Conservation (phyloP, 2,888 invertebrate genomes). For the Ormyrus labotus region DNA sequence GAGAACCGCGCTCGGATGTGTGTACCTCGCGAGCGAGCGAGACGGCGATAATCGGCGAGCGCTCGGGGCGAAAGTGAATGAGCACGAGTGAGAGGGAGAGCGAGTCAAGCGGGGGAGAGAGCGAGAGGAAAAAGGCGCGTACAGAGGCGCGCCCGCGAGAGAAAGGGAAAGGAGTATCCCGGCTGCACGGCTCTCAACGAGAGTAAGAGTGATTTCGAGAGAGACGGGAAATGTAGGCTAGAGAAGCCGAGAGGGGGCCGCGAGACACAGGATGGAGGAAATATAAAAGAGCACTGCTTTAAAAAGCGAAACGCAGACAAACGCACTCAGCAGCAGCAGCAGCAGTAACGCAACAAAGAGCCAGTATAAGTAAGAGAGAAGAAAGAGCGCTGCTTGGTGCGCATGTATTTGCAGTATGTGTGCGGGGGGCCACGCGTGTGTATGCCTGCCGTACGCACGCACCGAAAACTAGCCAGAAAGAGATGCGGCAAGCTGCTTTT, state of each 20-base stretch:
- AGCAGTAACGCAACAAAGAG: constrained; percentile 51
- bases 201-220: constrained; percentile 50
- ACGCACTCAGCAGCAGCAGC: constrained; percentile 42
- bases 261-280: constrained; percentile 37
- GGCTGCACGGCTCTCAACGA: constrained; percentile 27
- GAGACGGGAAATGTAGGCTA: constrained; percentile 44
- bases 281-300: constrained; percentile 28
- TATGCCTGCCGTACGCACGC: neutral
- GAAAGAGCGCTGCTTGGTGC: neutral
- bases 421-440: neutral
- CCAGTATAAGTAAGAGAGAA: constrained; percentile 1
- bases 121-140: neutral
- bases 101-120: constrained; percentile 9
- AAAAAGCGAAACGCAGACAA: constrained; percentile 44
- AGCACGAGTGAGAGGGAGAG: constrained; percentile 42
- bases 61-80: constrained; percentile 40
- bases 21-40: neutral
- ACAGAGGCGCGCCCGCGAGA: constrained; percentile 37
- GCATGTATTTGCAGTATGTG: neutral
- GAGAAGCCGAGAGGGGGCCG: constrained; percentile 37
- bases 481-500: constrained; percentile 37
- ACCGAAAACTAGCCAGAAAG: constrained; percentile 10
- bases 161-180: constrained; percentile 42
- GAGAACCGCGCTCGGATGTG: neutral
- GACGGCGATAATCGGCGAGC: constrained; percentile 7